Conservation (phyloP, 2,113 vertebrate species). For the Candoia aspera region DNA sequence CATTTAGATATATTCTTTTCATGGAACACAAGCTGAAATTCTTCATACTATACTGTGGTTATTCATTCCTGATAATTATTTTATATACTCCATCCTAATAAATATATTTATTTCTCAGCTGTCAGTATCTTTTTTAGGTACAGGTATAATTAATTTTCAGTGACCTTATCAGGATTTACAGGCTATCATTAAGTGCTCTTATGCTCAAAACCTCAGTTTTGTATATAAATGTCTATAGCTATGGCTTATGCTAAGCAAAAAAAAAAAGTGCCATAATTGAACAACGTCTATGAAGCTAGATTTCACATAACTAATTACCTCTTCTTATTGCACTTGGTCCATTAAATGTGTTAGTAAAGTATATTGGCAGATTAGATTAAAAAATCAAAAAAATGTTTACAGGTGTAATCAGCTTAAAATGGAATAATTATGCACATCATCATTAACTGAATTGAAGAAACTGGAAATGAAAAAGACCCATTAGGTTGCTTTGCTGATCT, state of each 20-base stretch:
- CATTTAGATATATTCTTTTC: neutral
- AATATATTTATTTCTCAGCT: neutral
- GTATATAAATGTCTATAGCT: slow-evolving; percentile 13
- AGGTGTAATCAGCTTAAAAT: slow-evolving; percentile 57
- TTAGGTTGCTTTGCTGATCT: slow-evolving; percentile 42
- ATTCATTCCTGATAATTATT: slow-evolving; percentile 23
- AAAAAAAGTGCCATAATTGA: neutral
- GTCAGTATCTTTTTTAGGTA: neutral
- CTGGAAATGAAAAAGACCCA: slow-evolving; percentile 36
- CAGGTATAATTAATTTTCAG: neutral
- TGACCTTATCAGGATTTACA: neutral
- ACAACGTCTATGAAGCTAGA: slow-evolving; percentile 25
- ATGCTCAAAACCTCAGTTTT: slow-evolving; percentile 29
- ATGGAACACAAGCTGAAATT: slow-evolving; percentile 10
- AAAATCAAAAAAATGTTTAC: slow-evolving; percentile 47
- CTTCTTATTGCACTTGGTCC: slow-evolving; percentile 38
- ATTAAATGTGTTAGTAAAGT: slow-evolving; percentile 46
- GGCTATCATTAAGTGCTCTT: neutral
- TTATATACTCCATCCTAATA: neutral
- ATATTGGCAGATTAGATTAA: slow-evolving; percentile 21
- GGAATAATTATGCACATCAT: slow-evolving; percentile 47
- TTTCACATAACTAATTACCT: slow-evolving; percentile 33
- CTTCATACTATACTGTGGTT: slow-evolving; percentile 14
- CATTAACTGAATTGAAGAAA: slow-evolving; percentile 48
- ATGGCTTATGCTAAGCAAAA: slow-evolving; percentile 11